Evolutionary conservation across 2,888 invertebrate genomes (phyloP), one percentile per base, ranked within the genome.

Genomic region (Melinaea menophilus): DNA sequence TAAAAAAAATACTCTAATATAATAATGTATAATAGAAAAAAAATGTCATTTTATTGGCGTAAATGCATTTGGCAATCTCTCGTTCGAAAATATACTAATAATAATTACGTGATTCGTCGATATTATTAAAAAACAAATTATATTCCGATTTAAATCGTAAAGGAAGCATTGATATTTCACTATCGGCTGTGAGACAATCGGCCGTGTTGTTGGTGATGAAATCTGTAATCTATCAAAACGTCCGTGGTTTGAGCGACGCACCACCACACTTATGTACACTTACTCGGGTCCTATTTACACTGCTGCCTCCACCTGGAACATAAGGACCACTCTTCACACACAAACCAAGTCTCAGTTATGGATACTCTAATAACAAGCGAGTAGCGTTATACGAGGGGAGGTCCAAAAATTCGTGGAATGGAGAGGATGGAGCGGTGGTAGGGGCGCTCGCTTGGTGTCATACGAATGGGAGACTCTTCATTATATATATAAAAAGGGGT

Each of bases 241-340:
- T 41, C 63, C 61, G 46, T 35, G 57, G 58, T 61, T 72, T 71
- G 71, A 72, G 72, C 72, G 69, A 70, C 61, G 59, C 68, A 68
- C 70, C 59, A 65, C 47, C 59, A 55, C 56, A 55, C 51, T 67
- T 22, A 67, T 69, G 9, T 65, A 67, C 68, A 64, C 66, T 67
- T 62, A 66, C 56, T 55, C 55, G 46, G 37, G 5, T 55, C 57
- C 59, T 71, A 72, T 71, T 69, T 72, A 71, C 71, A 72, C 65
- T 65, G 70, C 65, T 65, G 63, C 63, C 65, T 59, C 65, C 58
- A 67, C 54, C 71, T 71, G 71, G 33, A 70, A 71, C 41, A 55
- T 59, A 64, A 66, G n/a, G 45, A 55, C 2, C 51, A 9, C 33
- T 1, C 22, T 33, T 59, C 33, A 13, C 2, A 13, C 13, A 48